Evolutionary conservation across 2,797 vertebrate species (phyloP).

Genomic region (Eleutherodactylus coqui): DNA sequence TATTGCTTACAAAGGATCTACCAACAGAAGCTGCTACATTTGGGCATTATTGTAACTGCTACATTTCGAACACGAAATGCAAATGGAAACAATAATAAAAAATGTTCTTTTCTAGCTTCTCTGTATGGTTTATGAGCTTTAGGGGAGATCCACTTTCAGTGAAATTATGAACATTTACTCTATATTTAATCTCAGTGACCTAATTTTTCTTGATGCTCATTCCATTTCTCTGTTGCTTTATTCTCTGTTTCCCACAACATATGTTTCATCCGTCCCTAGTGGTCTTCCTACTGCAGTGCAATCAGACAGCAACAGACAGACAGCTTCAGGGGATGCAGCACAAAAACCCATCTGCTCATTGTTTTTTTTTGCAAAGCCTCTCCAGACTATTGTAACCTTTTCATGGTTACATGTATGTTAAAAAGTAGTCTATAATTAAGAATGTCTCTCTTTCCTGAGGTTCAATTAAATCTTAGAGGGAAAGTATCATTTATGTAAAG

Average conservation of each 20-base stretch:
- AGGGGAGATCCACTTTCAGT: neutral
- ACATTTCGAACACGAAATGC: neutral
- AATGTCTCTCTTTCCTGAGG: neutral
- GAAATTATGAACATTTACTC: neutral
- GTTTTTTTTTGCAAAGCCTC: neutral
- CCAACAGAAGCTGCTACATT: no score
- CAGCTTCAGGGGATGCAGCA: conserved; percentile 26
- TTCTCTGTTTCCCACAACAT: conserved; percentile 11
- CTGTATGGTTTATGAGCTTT: neutral
- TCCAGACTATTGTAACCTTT: neutral
- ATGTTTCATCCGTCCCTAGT: conserved; percentile 4
- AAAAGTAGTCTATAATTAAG: neutral
- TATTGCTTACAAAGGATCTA: no score
- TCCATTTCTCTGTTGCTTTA: neutral
- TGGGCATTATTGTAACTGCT: neutral
- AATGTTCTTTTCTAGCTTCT: neutral
- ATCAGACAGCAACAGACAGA: conserved; percentile 6
- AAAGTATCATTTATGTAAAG: neutral
- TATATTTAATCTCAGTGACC: conserved; percentile 15
- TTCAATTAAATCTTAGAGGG: neutral
- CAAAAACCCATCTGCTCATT: conserved; percentile 14
- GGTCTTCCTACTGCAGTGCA: conserved; percentile 2
- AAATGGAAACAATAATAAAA: neutral
- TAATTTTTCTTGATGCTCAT: conserved; percentile 25
- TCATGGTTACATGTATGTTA: neutral